Evolutionary conservation across 1,140 invertebrate genomes (phyloP).

Genomic region (Manduca sexta): DNA sequence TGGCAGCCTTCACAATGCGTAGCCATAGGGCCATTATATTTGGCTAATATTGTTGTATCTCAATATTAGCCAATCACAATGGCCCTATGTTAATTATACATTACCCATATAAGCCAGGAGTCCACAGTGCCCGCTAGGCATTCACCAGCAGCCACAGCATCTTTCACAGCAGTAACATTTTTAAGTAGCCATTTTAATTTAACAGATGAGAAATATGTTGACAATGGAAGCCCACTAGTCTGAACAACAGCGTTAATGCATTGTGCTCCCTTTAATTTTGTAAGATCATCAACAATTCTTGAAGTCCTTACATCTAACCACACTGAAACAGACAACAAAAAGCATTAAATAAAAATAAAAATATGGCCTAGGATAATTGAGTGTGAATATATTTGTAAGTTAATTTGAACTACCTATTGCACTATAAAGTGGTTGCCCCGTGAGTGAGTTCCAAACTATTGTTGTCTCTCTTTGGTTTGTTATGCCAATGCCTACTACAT

Average conservation of each 20-base stretch:
- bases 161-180: conserved; percentile 84
- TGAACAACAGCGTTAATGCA: conserved; percentile 84
- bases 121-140: conserved; percentile 97
- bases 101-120: conserved; percentile 96
- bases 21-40: too few species aligned
- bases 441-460: conserved; percentile 91
- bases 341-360: too few species aligned
- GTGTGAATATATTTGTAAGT: too few species aligned
- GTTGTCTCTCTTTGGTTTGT: conserved; percentile 97
- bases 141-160: conserved; percentile 79
- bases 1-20: too few species aligned
- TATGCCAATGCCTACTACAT: conserved; percentile 83
- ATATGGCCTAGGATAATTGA: too few species aligned
- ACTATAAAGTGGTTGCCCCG: conserved; percentile 92
- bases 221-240: conserved; percentile 92
- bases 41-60: too few species aligned
- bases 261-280: conserved; percentile 82
- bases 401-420: conserved; percentile 88
- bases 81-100: too few species aligned
- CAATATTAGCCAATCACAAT: too few species aligned
- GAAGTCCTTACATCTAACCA: conserved; percentile 89
- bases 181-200: conserved; percentile 96
- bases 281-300: conserved; percentile 82
- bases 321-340: conserved; percentile 77
- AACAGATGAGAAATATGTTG: conserved; percentile 96